Base-by-base conservation (phyloP, 2,113 vertebrate genomes). In the Colistium nudipinnis region DNA sequence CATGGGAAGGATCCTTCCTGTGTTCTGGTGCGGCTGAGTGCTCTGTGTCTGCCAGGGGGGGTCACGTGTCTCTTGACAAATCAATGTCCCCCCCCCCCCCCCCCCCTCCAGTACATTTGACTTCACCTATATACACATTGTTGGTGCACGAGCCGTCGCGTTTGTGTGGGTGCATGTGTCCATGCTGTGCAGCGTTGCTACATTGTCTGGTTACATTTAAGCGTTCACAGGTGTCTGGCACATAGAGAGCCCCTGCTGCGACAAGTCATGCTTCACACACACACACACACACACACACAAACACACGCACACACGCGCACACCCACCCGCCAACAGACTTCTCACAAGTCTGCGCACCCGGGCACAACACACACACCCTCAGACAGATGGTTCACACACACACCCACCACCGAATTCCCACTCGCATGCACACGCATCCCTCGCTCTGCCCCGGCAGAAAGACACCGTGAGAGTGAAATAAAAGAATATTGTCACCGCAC, bases 301-400 rank as follows among this genome's bases (percentile, higher is more conserved):
- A 80, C 83, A 59, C 85, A 85, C 77, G 84, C 83, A 78, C 83
- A 81, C 83, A 44, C 83, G 78, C n/a, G n/a, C n/a, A 57, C 86
- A 85, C 76, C 85, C 82, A 78, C 84, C 83, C 84, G 47, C 83
- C 78, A 78, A 66, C 85, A 86, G 76, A 80, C 84, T 83, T 79
- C 81, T 86, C 76, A 51, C 77, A 75, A 64, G 43, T 24, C 3
- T 49, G 51, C 51, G 28, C n/a, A 33, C 24, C 49, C 25, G 14
- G 27, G 48, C 56, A 59, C 24, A 69, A 70, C 0, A 54, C 53
- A 72, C 61, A 78, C 80, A 61, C 66, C 62, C 80, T 69, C 59
- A 75, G 63, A 65, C 84, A 89, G 81, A 88, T 83, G 86, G 87
- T 44, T 84, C 74, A 47, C 78, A 79, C 78, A 85, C 80, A 86